Evolutionary conservation across 1,140 invertebrate genomes (phyloP), one percentile per base, ranked within the genome.

Genomic region (Leptinotarsa texana): DNA sequence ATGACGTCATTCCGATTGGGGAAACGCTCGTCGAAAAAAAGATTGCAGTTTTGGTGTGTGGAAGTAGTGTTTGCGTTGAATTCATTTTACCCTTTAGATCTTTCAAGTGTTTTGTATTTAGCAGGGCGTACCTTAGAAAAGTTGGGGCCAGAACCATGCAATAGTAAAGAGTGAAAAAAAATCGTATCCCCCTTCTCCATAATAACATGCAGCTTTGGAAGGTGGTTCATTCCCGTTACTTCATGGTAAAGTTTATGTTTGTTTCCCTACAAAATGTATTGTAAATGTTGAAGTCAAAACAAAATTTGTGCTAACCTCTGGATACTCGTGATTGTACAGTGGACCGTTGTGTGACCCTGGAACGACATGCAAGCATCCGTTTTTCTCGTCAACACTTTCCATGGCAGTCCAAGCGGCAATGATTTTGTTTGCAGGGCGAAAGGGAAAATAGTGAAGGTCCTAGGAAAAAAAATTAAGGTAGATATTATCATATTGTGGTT

Each of bases 341-440:
- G 83, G 80, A 4, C 79, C 78, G 80, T 87, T 33, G 82, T 97
- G 96, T 1, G 92, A 90, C 17, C 94, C 94, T 13, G 95, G 95
- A 13, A 95, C 80, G 4, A 95, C 94, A 78, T 92, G 92, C 3
- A 97, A 89, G 83, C 95, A 96, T 3, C 96, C 96, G 87, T 97
- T 97, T 17, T 91, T 87, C 13, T 86, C 80, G 49, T 90, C 88
- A 4, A 96, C 91, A 42, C 86, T 87, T 86, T 97, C 94, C 86
- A 97, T 92, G 0, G 96, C 95, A 13, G 96, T 97, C 96, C 96
- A 98, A 0, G 93, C 86, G 71, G 93, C 95, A 0, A 95, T 91
- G 76, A 98, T 95, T 76, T 87, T 85, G 74, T 94, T 87, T 0
- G 91, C 91, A 1, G 93, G 94, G 63, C 95, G 88, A 83, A 96